Conservation (phyloP, 2,888 invertebrate genomes). For the Hydrotaea diabolus region DNA sequence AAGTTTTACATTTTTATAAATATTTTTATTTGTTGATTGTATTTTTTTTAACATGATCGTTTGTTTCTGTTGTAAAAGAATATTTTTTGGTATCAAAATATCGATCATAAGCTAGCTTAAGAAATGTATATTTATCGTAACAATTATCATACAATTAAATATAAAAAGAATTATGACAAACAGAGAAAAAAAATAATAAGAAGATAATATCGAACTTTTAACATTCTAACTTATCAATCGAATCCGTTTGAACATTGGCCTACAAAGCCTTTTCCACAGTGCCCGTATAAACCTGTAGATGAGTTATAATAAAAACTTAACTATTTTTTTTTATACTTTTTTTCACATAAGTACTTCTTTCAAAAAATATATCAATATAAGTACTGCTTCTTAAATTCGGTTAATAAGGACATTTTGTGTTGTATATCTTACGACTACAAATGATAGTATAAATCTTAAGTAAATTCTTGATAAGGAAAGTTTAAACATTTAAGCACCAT, state of each 20-base stretch:
- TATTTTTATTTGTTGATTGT: constrained; percentile 65
- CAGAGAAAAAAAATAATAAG: constrained; percentile 13
- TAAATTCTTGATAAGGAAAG: constrained; percentile 16
- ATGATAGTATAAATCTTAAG: background rate
- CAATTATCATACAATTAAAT: constrained; percentile 27
- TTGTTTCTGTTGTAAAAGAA: constrained; percentile 1
- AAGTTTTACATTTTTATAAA: constrained; percentile 52
- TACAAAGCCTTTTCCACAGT: too few relatives aligned
- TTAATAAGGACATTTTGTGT: background rate
- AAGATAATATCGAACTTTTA: constrained; percentile 26
- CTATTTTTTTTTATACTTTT: constrained; percentile 6
- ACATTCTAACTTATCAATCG: constrained; percentile 19
- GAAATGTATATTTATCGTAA: constrained; percentile 29
- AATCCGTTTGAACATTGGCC: constrained; percentile 26
- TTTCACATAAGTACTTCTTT: constrained; percentile 41
- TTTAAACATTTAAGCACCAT: constrained; percentile 38
- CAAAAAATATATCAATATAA: constrained; percentile 13
- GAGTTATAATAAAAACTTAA: constrained; percentile 24
- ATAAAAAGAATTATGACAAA: constrained; percentile 33
- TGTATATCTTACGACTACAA: background rate
- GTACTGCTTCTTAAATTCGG: constrained; percentile 23
- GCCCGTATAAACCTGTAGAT: too few relatives aligned
- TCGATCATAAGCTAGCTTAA: constrained; percentile 33
- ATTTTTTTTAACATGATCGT: constrained; percentile 46
- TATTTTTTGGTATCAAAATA: constrained; percentile 35